These are phyloP conservation scores for Actinopyga echinites DNA, from an alignment of 53 echinoderm and acorn worm genomes.

Conservation along the genomic window DNA sequence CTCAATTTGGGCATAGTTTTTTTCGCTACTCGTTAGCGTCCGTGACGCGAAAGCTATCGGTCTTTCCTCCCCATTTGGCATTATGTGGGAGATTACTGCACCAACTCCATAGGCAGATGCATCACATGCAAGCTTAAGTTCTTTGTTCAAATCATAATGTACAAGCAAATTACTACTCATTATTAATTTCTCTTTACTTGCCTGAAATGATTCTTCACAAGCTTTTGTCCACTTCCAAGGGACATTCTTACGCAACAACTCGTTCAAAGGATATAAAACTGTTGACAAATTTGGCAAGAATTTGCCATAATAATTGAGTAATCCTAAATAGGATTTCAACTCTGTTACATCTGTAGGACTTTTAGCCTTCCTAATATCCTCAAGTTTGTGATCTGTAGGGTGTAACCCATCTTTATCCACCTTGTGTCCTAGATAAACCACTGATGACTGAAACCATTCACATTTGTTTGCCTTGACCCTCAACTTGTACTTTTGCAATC, in stretches of 20 bases:
- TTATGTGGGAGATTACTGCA: conserved; percentile 61
- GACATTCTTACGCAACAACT: conserved; percentile 39
- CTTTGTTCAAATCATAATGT: conserved; percentile 63
- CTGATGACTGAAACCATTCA: conserved; percentile 11
- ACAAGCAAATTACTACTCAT: conserved; percentile 46
- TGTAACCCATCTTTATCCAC: not conserved
- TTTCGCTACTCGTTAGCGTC: conserved; percentile 32
- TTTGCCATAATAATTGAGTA: conserved; percentile 23
- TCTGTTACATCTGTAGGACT: conserved; percentile 23
- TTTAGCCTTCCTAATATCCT: not conserved
- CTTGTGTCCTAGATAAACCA: conserved; percentile 13
- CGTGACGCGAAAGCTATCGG: conserved; percentile 72
- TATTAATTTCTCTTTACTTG: conserved; percentile 41
- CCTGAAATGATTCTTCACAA: conserved; percentile 48
- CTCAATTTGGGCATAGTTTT: conserved; percentile 63
- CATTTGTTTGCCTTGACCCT: conserved; percentile 5
- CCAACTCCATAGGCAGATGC: conserved; percentile 58
- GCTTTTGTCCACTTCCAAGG: conserved; percentile 49
- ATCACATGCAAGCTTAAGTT: conserved; percentile 59
- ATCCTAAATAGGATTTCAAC: conserved; percentile 3
- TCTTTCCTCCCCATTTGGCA: conserved; percentile 61
- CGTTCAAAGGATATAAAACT: conserved; percentile 49
- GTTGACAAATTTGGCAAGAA: conserved; percentile 23
- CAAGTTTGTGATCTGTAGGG: not conserved
- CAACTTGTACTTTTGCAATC: conserved; percentile 1